A percentile compares a stretch with the other conserved stretches of the same genome.
Conservation (phyloP, 2,888 invertebrate species). For the Leptinotarsa peninsularis region DNA sequence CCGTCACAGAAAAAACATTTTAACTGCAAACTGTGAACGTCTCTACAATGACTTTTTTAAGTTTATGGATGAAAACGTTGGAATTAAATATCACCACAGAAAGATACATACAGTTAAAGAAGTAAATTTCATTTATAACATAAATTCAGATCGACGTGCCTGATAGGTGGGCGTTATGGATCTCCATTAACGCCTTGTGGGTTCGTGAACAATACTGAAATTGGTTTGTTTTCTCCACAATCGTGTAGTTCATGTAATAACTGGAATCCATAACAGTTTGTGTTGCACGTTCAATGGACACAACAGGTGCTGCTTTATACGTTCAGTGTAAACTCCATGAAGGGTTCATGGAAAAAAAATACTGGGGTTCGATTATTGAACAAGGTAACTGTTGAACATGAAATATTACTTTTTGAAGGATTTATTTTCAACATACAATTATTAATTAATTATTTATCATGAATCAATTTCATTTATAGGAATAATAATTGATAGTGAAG, state of each 20-base stretch:
- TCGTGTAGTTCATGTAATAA: slow-evolving; percentile 11
- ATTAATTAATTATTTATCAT: no score
- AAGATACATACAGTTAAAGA: neutral
- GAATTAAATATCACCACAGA: no score
- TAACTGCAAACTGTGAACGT: no score
- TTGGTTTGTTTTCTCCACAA: slow-evolving; percentile 18
- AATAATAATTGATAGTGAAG: no score
- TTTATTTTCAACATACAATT: no score
- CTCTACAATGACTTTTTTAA: no score
- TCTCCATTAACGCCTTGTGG: slow-evolving; percentile 26
- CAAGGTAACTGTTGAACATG: no score
- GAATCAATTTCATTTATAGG: no score
- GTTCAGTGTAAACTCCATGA: neutral
- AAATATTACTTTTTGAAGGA: no score
- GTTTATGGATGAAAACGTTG: no score
- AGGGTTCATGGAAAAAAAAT: neutral
- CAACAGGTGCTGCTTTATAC: slow-evolving; percentile 6
- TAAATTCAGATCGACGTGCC: neutral
- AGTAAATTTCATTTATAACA: neutral
- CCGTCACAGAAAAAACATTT: no score
- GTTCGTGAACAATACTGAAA: slow-evolving; percentile 21
- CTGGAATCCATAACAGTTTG: slow-evolving; percentile 11
- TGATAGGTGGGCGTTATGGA: neutral
- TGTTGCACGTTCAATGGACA: neutral
- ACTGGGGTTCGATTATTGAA: neutral